A percentile compares a stretch with the other conserved stretches of the same genome.
Conservation (phyloP, 2,113 vertebrate species). For the Onychostruthus taczanowskii region DNA sequence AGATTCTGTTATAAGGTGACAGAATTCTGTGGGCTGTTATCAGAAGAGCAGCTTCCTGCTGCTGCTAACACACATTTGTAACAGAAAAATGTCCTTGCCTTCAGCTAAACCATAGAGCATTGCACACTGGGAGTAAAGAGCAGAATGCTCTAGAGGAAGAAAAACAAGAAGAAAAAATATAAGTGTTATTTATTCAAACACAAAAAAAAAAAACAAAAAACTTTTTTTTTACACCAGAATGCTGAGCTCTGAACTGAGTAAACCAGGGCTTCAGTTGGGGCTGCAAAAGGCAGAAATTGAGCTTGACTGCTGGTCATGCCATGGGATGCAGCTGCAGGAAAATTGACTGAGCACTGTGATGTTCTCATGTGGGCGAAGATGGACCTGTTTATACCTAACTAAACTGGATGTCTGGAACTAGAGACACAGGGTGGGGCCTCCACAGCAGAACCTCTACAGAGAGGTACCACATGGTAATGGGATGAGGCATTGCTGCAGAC, state of each 20-base stretch:
- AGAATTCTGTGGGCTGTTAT: not conserved
- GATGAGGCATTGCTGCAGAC: not conserved
- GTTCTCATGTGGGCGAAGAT: not conserved
- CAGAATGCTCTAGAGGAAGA: not conserved
- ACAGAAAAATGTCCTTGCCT: not conserved
- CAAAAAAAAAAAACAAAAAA: not conserved
- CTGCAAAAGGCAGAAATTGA: not conserved
- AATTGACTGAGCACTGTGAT: not conserved
- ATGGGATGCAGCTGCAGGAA: not conserved
- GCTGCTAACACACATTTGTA: not conserved
- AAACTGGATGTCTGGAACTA: not conserved
- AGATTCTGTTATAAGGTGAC: not conserved
- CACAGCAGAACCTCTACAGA: not conserved
- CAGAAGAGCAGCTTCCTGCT: not conserved
- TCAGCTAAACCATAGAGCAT: not conserved
- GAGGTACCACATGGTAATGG: rapidly evolving
- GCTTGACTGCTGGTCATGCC: not conserved
- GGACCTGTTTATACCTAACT: not conserved
- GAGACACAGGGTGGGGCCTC: not conserved
- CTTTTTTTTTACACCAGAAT: not conserved
- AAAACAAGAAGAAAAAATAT: not conserved
- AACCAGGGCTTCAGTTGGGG: not conserved
- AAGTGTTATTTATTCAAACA: not conserved
- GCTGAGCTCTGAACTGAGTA: not conserved
- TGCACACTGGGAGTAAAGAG: not conserved